phyloP scores from a whole-genome alignment of 2,888 invertebrate genomes.

The Nemotelus pantherinus region DNA sequence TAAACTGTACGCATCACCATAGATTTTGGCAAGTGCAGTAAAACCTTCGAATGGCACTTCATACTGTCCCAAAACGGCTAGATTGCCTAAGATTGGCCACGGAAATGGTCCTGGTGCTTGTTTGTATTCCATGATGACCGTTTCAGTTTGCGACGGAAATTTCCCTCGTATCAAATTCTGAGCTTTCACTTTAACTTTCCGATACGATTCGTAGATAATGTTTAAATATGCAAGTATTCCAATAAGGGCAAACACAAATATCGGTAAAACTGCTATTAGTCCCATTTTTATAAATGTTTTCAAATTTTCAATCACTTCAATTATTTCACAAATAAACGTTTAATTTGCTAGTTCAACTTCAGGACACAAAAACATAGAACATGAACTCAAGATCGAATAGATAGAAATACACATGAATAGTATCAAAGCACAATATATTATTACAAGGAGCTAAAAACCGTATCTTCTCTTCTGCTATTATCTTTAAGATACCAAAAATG shows the following conservation, averaged over 20 bases:
- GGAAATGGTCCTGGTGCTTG: constrained; percentile 74
- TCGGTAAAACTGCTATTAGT: constrained; percentile 50
- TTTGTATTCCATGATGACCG: constrained; percentile 51
- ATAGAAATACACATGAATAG: too few species aligned
- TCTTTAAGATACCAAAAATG: constrained; percentile 47
- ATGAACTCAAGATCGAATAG: too few species aligned
- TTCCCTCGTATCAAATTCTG: constrained; percentile 49
- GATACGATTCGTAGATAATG: constrained; percentile 55
- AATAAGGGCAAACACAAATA: constrained; percentile 51
- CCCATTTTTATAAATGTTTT: constrained; percentile 49
- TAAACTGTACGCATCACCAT: constrained; percentile 78
- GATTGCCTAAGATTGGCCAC: constrained; percentile 76
- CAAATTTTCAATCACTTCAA: background rate
- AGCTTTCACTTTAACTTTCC: constrained; percentile 55
- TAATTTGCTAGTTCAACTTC: too few species aligned
- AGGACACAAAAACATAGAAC: too few species aligned
- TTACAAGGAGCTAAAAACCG: too few species aligned
- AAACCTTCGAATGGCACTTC: constrained; percentile 79
- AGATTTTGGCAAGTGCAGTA: constrained; percentile 72
- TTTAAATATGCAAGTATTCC: constrained; percentile 54
- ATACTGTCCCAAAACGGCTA: constrained; percentile 73
- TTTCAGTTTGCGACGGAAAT: constrained; percentile 43
- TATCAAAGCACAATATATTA: too few species aligned
- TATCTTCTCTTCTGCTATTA: constrained; percentile 21
- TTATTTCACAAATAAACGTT: background rate